Evolutionary conservation across 2,113 vertebrate species (phyloP).

Genomic region (Labrus mixtus): DNA sequence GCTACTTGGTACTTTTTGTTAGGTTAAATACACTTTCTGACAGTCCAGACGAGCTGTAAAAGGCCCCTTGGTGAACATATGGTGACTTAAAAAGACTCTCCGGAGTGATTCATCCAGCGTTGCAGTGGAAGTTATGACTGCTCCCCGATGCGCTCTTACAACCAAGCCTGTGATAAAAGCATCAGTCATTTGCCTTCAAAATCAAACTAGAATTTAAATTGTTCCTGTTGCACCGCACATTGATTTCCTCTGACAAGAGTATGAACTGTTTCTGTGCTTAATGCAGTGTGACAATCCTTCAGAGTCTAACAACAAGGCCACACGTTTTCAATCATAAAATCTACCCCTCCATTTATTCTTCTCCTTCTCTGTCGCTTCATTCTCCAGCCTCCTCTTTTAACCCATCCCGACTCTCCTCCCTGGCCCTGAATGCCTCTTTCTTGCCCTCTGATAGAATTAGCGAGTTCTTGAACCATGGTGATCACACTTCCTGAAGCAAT

Average conservation of each 20-base stretch:
- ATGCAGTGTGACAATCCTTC: slow-evolving; percentile 78
- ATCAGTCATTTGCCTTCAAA: slow-evolving; percentile 72
- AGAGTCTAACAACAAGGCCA: slow-evolving; percentile 60
- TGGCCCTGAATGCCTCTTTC: slow-evolving; percentile 29
- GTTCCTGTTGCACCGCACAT: slow-evolving; percentile 39
- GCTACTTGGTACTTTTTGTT: slow-evolving; percentile 12
- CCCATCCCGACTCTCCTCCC: slow-evolving; percentile 17
- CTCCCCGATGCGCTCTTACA: slow-evolving; percentile 64
- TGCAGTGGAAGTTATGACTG: slow-evolving; percentile 43
- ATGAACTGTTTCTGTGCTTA: slow-evolving; percentile 72
- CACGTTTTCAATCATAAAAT: slow-evolving; percentile 52
- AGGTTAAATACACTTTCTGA: slow-evolving; percentile 7
- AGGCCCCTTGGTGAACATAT: slow-evolving; percentile 23
- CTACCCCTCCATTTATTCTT: slow-evolving; percentile 14
- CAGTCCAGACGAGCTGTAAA: slow-evolving; percentile 26
- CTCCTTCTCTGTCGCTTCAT: slow-evolving; percentile 39
- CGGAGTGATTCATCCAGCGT: slow-evolving; percentile 31
- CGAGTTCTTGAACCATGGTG: slow-evolving; percentile 81
- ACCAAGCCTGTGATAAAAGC: slow-evolving; percentile 70
- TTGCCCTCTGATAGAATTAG: slow-evolving; percentile 79
- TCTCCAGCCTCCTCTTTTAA: slow-evolving; percentile 41
- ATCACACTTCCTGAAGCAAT: slow-evolving; percentile 84
- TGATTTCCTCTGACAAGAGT: slow-evolving; percentile 70
- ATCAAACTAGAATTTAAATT: slow-evolving; percentile 57
- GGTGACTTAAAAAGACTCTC: slow-evolving; percentile 36